Evolutionary conservation across 2,797 vertebrate genomes (phyloP).

Genomic region (Nyctalus aviator): DNA sequence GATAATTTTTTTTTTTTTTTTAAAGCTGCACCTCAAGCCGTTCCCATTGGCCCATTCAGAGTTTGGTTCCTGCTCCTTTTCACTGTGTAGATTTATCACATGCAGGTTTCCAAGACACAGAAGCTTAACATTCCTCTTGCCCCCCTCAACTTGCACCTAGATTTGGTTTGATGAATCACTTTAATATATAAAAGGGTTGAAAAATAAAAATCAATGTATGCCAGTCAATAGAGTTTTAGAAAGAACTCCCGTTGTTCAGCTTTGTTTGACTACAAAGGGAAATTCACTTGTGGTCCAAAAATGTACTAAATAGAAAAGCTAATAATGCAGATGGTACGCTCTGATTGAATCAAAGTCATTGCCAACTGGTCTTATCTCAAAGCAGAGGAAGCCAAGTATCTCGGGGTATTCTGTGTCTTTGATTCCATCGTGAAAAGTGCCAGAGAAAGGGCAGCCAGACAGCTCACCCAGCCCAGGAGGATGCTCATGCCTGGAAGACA

Average conservation of each 20-base stretch:
- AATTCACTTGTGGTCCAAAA: conserved; percentile 46
- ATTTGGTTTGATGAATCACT: conserved; percentile 58
- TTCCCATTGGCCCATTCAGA: neutral
- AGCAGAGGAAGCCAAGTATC: neutral
- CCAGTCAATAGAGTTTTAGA: conserved; percentile 57
- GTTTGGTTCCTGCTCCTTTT: neutral
- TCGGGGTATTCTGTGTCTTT: neutral
- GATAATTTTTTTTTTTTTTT: no score
- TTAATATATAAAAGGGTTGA: conserved; percentile 58
- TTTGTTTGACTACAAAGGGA: conserved; percentile 63
- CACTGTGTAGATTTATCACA: neutral
- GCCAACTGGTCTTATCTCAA: neutral
- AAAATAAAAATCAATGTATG: conserved; percentile 56
- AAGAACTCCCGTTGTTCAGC: conserved; percentile 11
- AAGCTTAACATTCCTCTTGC: neutral
- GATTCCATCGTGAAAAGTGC: neutral
- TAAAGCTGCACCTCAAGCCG: neutral
- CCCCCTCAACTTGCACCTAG: neutral
- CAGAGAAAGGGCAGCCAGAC: neutral
- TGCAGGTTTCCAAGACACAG: neutral
- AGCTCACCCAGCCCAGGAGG: neutral
- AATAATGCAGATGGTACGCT: conserved; percentile 1
- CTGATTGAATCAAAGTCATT: neutral
- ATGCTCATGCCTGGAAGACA: neutral
- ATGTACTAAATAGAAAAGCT: conserved; percentile 55